Evolutionary conservation across 2,113 vertebrate genomes (phyloP).

Genomic region (Rhinopomastus cyanomelas): DNA sequence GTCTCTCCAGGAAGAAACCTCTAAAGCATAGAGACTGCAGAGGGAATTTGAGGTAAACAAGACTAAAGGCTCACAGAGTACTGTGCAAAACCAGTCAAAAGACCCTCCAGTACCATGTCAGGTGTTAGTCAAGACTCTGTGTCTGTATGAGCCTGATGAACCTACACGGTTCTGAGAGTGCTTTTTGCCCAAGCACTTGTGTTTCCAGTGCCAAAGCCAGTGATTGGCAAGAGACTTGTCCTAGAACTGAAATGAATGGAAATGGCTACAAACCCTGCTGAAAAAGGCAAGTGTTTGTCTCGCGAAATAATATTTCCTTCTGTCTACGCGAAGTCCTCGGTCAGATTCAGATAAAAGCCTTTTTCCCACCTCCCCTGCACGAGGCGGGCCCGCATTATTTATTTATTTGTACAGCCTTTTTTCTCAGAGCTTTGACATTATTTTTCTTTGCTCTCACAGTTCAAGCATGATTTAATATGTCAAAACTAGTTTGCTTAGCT

Average conservation of each 20-base stretch:
- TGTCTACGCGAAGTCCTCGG: neutral
- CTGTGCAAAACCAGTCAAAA: neutral
- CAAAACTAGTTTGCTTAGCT: constrained; percentile 77
- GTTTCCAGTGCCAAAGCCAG: neutral
- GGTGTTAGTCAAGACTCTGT: neutral
- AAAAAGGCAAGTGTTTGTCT: neutral
- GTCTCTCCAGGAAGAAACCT: neutral
- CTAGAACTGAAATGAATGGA: neutral
- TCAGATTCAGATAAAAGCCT: constrained; percentile 1
- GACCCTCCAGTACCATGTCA: neutral
- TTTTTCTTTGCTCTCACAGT: constrained; percentile 71
- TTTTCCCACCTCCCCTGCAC: neutral
- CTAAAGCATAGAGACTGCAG: neutral
- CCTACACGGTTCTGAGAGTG: neutral
- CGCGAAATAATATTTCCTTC: neutral
- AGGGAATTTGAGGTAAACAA: neutral
- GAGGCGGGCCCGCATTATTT: constrained; percentile 53
- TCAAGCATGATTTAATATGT: constrained; percentile 83
- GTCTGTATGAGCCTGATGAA: neutral
- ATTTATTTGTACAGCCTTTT: constrained; percentile 67
- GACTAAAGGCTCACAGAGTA: neutral
- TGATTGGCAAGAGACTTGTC: neutral
- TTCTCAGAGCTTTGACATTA: constrained; percentile 61
- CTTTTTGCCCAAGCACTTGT: neutral
- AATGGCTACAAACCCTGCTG: neutral